Percentiles rank a stretch among this genome's conserved stretches.
Conservation (phyloP, 2,888 invertebrate genomes). For the Apomyelois bistriatella region DNA sequence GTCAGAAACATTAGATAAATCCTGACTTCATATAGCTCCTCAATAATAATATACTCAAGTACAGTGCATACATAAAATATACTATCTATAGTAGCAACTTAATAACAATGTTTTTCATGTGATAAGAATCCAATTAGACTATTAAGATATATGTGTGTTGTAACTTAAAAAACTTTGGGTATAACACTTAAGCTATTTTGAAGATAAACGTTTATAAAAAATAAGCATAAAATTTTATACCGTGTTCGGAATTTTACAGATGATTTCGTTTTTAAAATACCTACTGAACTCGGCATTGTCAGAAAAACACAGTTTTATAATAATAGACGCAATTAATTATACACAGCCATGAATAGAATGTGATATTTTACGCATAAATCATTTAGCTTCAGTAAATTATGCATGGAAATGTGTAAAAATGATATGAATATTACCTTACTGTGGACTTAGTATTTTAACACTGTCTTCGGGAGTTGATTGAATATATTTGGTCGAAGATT, state of each 20-base stretch:
- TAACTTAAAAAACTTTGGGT: no score
- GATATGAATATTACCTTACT: constrained; percentile 46
- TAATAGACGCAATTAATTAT: background rate
- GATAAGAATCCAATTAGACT: background rate
- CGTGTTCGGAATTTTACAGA: background rate
- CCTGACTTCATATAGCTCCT: no score
- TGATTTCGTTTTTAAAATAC: background rate
- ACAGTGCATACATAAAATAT: no score
- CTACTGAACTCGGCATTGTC: background rate
- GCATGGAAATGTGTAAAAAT: constrained; percentile 37
- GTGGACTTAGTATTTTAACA: constrained; percentile 27
- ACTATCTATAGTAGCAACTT: no score
- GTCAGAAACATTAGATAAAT: no score
- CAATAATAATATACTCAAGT: no score
- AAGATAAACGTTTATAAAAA: no score
- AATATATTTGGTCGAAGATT: background rate
- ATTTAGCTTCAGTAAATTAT: constrained; percentile 25
- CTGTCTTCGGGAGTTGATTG: background rate
- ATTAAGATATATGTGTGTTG: background rate
- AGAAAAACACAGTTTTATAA: background rate
- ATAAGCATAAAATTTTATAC: no score
- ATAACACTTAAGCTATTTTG: no score
- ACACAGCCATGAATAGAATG: background rate
- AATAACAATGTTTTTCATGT: background rate
- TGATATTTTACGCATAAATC: constrained; percentile 1